Evolutionary conservation across 2,888 invertebrate species (phyloP), one percentile per base, ranked within the genome.

Genomic region (Luperina testacea): DNA sequence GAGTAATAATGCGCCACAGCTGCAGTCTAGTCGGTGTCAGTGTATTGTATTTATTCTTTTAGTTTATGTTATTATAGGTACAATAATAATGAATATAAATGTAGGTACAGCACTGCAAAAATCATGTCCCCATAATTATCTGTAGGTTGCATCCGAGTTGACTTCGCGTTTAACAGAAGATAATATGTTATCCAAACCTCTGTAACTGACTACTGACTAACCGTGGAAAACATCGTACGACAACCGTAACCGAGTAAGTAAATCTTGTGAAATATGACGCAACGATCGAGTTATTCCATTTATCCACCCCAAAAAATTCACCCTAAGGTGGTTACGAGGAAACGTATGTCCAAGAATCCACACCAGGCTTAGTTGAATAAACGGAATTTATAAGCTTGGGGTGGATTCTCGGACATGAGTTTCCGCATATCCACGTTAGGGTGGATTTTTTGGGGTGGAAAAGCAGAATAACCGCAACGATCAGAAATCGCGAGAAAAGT

Each of bases 401-500:
- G 38, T 38, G 38, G 7, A 38, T 38, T 38, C 6, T 38, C 38
- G 38, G 38, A 38, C 38, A 38, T 38, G 38, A 3, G 38, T 38
- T 38, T 38, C 5, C 38, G 38, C 38, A 38, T 38, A 4, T 38
- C 38, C 38, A 38, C 38, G 38, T 32, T 32, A 32, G 32, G 1
- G 32, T 32, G 32, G 32, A 32, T 32, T 32, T 32, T 32, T 32
- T 32, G 38, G 38, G 38, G 38, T 6, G 38, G 6, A 38, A 0
- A 38, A 7, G 6, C 6, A 38, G 38, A 38, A 38, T 38, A 38
- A 38, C 38, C 38, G 85, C 61, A 79, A 71, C 32, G 6, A 17
- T 24, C 24, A 72, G 63, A 64, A 72, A 57, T 80, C 15, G 61
- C 27, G 17, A 67, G 51, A 45, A 67, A 64, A 65, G 15, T 57